Base-by-base conservation (phyloP, 2,888 invertebrate species). In the Caenorhabditis afra region DNA sequence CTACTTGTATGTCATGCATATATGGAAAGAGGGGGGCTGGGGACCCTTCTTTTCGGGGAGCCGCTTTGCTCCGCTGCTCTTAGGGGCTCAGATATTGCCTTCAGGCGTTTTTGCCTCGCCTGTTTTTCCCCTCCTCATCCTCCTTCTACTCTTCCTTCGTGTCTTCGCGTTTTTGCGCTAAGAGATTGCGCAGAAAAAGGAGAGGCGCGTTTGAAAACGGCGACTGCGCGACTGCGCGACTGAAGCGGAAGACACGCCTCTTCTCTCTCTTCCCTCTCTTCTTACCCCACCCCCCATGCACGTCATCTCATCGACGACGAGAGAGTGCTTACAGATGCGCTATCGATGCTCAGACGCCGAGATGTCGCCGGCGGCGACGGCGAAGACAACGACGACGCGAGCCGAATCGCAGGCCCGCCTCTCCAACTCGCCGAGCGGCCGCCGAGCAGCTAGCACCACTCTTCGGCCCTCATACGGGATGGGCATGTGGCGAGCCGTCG, bases 401-500 rank as follows among this genome's bases (percentile, higher is more conserved):
- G 55, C 65, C 45, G 45, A 53, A 16, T 64, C 76, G 68, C 78
- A 20, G 59, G 49, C 49, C 49, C 73, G 66, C 66, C 61, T 67
- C 78, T 66, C 67, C 23, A 61, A 55, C 55, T 79, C 73, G 61
- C 55, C 65, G 55, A 61, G 70, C 64, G 39, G 70, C 57, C 53
- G 16, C 35, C 61, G 66, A 61, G 66, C 66, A 64, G 58, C 76
- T 49, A 44, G 50, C 57, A 50, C 68, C 79, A 79, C 70, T 75
- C 74, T 75, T 75, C 75, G 70, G 64, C 67, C 75, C 75, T 75
- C 70, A 66, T 66, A 80, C 80, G 80, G 75, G 75, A 80, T 80
- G 80, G 74, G 74, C 74, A 79, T 76, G 80, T 80, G 80, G 80
- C 80, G 71, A 68, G 75, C 62, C 58, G 62, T 80, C 62, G 80